These are phyloP conservation scores for Strigops habroptila DNA, from an alignment of 2,113 vertebrate species.

Conservation along the genomic window DNA sequence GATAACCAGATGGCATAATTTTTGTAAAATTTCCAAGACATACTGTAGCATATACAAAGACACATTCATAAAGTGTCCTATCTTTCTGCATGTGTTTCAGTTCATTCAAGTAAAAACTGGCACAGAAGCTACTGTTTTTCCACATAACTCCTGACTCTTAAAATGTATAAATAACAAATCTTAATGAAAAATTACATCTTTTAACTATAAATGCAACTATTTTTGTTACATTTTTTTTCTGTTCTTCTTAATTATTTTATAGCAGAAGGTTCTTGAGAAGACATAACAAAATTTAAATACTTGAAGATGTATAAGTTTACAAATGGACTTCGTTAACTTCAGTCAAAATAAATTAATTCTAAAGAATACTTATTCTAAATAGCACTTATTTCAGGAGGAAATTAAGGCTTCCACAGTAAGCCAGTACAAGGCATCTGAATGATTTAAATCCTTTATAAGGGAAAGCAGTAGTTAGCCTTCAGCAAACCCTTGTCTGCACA, in stretches of 20 bases:
- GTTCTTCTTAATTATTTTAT: neutral
- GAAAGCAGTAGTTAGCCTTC: neutral
- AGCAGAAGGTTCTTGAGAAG: neutral
- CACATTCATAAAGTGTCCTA: neutral
- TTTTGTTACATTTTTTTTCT: neutral
- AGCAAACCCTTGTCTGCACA: neutral
- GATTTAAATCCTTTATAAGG: neutral
- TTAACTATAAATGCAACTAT: neutral
- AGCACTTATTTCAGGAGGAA: neutral
- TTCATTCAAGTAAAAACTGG: neutral
- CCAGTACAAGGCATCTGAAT: neutral
- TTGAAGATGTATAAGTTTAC: neutral
- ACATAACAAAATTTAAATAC: neutral
- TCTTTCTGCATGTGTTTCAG: neutral
- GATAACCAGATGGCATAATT: slow-evolving; percentile 37
- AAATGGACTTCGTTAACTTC: neutral
- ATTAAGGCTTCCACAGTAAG: neutral
- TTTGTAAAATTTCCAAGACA: slow-evolving; percentile 13
- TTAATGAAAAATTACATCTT: neutral
- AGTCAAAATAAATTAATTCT: neutral
- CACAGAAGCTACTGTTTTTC: neutral
- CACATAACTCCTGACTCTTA: neutral
- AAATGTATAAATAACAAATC: neutral
- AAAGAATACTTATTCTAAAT: neutral
- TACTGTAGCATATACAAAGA: neutral